Evolutionary conservation across 2,888 invertebrate genomes (phyloP).

Genomic region (Resseliella maxima): DNA sequence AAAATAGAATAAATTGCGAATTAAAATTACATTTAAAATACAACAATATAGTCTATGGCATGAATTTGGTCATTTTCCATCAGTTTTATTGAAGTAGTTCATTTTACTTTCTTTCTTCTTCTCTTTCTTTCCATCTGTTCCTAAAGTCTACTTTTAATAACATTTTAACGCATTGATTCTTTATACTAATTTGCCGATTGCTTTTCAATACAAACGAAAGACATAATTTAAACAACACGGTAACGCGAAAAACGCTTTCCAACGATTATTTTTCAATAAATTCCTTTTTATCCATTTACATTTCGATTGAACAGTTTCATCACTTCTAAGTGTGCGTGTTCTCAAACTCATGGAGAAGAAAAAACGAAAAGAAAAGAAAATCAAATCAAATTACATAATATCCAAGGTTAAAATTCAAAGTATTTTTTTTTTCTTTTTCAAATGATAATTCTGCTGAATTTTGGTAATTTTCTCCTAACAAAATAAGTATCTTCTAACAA

Average conservation of each 20-base stretch:
- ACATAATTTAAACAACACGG: neutral
- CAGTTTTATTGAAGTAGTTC: neutral
- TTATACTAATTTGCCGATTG: slow-evolving; percentile 28
- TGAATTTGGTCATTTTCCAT: neutral
- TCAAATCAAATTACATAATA: neutral
- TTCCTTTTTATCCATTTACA: neutral
- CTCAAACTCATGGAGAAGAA: neutral
- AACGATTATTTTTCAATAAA: neutral
- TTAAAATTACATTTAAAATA: neutral
- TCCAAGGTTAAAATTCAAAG: neutral
- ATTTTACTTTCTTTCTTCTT: neutral
- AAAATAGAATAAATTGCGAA: neutral
- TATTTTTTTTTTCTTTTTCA: neutral
- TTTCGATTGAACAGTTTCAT: neutral
- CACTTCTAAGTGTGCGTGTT: neutral
- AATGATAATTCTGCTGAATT: neutral
- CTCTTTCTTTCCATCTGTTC: neutral
- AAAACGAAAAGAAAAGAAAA: neutral
- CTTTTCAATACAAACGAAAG: slow-evolving; percentile 19
- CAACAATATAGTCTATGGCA: neutral
- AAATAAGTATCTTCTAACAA: neutral
- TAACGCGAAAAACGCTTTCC: neutral
- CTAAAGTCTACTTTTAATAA: neutral
- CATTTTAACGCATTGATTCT: neutral
- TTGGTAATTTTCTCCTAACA: neutral